A percentile compares a stretch with the other conserved stretches of the same genome.
These are phyloP conservation scores for Saccostrea glomerata DNA, from an alignment of 1,140 invertebrate genomes.

Conservation along the genomic window DNA sequence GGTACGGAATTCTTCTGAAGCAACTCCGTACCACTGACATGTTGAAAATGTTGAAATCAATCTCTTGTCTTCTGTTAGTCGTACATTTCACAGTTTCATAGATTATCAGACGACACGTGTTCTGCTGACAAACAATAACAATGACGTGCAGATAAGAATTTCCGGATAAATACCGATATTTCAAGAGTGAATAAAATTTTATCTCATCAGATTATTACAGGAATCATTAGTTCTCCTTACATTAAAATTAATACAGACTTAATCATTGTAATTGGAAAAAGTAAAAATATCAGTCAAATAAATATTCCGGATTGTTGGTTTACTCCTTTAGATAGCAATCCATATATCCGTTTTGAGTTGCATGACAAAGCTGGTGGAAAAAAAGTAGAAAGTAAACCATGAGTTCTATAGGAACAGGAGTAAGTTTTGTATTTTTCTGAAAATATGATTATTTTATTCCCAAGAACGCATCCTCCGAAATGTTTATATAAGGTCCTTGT, in stretches of 20 bases:
- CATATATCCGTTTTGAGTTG: constrained; percentile 19
- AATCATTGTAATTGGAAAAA: background rate
- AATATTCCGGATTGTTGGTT: constrained; percentile 12
- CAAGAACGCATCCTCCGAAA: background rate
- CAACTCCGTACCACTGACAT: constrained; percentile 2
- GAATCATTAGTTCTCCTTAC: background rate
- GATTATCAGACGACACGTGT: background rate
- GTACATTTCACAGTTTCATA: too few species aligned
- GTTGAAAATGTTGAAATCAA: background rate
- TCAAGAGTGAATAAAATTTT: background rate
- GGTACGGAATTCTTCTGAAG: background rate
- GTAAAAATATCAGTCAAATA: background rate
- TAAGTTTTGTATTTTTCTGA: constrained; percentile 80
- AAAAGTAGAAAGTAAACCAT: constrained; percentile 80
- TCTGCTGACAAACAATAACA: background rate
- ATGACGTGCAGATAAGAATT: background rate
- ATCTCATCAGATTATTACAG: background rate
- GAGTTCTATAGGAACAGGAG: constrained; percentile 97
- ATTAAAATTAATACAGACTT: background rate
- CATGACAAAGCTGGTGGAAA: constrained; percentile 63
- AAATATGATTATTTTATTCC: background rate
- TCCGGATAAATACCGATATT: background rate
- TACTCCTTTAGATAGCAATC: background rate
- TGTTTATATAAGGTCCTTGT: too few species aligned
- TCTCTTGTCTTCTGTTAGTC: too few species aligned